phyloP scores from a whole-genome alignment of 2,797 vertebrate genomes.

The Calcarius lapponicus region DNA sequence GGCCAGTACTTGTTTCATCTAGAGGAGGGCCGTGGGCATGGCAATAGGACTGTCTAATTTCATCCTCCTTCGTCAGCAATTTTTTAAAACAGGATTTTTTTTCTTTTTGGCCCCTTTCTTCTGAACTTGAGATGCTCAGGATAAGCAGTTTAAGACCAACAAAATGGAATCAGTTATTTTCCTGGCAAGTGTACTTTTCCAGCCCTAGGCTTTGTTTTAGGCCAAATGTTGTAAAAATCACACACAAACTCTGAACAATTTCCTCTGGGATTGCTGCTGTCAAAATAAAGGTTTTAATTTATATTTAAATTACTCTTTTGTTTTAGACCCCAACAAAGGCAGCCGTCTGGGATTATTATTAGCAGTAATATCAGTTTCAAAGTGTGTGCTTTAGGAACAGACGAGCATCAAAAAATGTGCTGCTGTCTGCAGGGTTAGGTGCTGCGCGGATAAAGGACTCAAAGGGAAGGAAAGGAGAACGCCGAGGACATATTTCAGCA shows the following conservation, averaged over 20 bases:
- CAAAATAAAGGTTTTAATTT: conserved; percentile 66
- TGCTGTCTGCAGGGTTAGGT: conserved; percentile 13
- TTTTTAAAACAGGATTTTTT: neutral
- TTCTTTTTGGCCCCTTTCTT: neutral
- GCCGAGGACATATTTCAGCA: neutral
- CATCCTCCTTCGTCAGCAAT: neutral
- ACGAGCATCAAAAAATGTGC: neutral
- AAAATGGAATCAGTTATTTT: conserved; percentile 39
- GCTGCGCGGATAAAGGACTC: neutral
- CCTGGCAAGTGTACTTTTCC: conserved; percentile 14
- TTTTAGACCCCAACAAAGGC: conserved; percentile 55
- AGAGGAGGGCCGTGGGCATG: no score
- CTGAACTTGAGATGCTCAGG: neutral
- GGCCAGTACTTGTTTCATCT: accelerated
- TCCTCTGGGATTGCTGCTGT: conserved; percentile 64
- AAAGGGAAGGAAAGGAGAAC: neutral
- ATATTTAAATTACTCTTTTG: conserved; percentile 61
- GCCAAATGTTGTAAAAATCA: conserved; percentile 60
- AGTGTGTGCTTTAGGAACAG: conserved; percentile 34
- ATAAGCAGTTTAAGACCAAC: conserved; percentile 10
- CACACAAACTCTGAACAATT: conserved; percentile 47
- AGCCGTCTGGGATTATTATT: conserved; percentile 38
- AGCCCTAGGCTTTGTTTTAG: conserved; percentile 23
- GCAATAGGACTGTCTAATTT: neutral
- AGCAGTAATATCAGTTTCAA: conserved; percentile 60